Evolutionary conservation across 2,797 vertebrate species (phyloP).

Genomic region (Esox lucius): DNA sequence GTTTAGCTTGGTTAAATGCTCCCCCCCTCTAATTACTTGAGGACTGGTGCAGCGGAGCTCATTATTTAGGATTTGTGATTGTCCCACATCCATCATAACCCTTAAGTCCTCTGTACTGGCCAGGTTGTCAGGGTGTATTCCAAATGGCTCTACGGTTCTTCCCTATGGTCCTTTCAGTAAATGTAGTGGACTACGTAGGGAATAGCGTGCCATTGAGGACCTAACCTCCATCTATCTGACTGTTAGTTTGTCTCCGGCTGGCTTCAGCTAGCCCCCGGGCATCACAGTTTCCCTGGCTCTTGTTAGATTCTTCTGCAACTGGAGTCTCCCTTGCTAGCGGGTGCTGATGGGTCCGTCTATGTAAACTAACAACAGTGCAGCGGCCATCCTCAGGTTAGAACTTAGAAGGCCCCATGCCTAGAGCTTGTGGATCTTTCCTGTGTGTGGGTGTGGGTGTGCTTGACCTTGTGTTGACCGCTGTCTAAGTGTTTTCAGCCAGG

Average conservation of each 20-base stretch:
- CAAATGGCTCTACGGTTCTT: not conserved
- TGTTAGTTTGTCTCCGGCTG: conserved; percentile 2
- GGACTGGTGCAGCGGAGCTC: conserved; percentile 50
- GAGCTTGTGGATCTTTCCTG: conserved; percentile 30
- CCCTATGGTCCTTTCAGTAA: not conserved
- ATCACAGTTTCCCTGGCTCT: conserved; percentile 20
- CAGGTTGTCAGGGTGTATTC: conserved; percentile 22
- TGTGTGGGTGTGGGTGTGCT: not conserved
- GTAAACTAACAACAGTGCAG: conserved; percentile 33
- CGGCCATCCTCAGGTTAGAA: conserved; percentile 38
- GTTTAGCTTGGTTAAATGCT: conserved; percentile 60
- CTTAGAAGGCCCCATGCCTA: conserved; percentile 26
- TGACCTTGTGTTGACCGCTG: too few species aligned
- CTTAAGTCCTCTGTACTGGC: conserved; percentile 20
- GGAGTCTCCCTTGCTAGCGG: conserved; percentile 24
- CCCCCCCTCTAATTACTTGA: conserved; percentile 58
- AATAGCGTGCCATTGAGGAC: not conserved
- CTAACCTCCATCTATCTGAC: conserved; percentile 38
- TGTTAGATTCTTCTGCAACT: not conserved
- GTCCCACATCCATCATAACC: conserved; percentile 66
- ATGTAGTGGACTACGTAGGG: not conserved
- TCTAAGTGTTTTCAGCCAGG: not conserved
- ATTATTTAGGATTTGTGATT: conserved; percentile 67
- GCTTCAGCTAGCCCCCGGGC: conserved; percentile 37
- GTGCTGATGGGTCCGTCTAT: conserved; percentile 42